Percentiles rank a stretch among this genome's conserved stretches.
Conservation (phyloP, 1,140 invertebrate genomes). For the Pararge aegeria region DNA sequence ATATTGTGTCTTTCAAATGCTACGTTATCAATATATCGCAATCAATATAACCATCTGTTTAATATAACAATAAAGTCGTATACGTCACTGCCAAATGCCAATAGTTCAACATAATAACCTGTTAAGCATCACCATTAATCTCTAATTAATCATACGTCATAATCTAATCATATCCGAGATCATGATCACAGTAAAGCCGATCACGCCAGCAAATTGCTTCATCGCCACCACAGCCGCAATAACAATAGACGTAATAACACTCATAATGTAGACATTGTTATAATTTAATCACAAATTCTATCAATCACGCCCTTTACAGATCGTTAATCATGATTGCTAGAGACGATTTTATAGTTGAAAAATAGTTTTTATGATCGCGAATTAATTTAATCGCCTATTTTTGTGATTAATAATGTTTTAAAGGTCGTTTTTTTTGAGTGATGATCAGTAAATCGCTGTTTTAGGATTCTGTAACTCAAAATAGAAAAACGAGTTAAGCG, state of each 20-base stretch:
- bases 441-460: too few species aligned
- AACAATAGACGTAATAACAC: background rate
- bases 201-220: slow-evolving; percentile 1
- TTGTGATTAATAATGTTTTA: background rate
- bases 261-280: slow-evolving; percentile 5
- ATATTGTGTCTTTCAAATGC: too few species aligned
- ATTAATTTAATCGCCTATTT: background rate
- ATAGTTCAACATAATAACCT: slow-evolving; percentile 2
- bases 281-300: slow-evolving; percentile 3
- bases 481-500: too few species aligned
- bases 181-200: background rate
- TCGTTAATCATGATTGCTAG: background rate
- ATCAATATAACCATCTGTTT: background rate
- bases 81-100: background rate
- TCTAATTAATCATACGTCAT: slow-evolving; percentile 4
- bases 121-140: background rate
- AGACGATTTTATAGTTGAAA: background rate
- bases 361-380: background rate
- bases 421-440: background rate
- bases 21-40: background rate
- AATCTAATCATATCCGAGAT: background rate
- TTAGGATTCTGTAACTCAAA: too few species aligned
- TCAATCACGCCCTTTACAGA: background rate
- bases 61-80: background rate
- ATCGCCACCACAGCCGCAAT: background rate